Base-by-base conservation (phyloP, 2,888 invertebrate species). In the Diaphora mendica region DNA sequence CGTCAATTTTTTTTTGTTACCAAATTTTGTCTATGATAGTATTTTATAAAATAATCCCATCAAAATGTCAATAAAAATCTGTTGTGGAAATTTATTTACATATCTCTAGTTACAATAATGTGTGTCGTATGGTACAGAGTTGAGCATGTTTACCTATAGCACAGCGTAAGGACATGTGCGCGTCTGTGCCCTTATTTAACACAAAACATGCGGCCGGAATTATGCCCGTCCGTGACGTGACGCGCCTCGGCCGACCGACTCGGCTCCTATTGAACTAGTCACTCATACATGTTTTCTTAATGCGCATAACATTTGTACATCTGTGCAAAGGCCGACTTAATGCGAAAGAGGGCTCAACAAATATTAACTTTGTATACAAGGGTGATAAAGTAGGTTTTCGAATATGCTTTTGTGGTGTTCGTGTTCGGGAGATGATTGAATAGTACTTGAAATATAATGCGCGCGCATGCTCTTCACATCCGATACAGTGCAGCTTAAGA, bases 301-400 rank as follows among this genome's bases (percentile, higher is more conserved):
- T 88, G 88, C 85, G 86, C 85, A 86, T 87, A 90, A 91, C 91
- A 91, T 90, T 88, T 90, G 89, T 86, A 86, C 91, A 91, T 90
- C 88, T 90, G 89, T 86, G 86, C 80, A 80, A 82, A 83, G 82
- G 20, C 30, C 17, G 42, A 42, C 26, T 87, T 72, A 62, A 42
- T 55, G 72, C 51, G 30, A 51, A 72, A 51, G 65, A 26, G 33
- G 30, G 64, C 42, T 23, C 42, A 65, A 30, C 64, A 35, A 59
- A 68, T 73, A 35, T 23, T 68, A 51, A 51, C 42, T 48, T 13
- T 17, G 62, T 13, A n/a, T n/a, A 26, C 11, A 59, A 69, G 5
- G 13, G 7, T 17, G n/a, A 42, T 59, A 73, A 11, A 64, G 72
- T 59, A 44, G 11, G 17, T 65, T 72, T 75, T 72, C 8, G 42